Evolutionary conservation across 1,140 invertebrate genomes (phyloP).

Genomic region (Microplitis demolitor): DNA sequence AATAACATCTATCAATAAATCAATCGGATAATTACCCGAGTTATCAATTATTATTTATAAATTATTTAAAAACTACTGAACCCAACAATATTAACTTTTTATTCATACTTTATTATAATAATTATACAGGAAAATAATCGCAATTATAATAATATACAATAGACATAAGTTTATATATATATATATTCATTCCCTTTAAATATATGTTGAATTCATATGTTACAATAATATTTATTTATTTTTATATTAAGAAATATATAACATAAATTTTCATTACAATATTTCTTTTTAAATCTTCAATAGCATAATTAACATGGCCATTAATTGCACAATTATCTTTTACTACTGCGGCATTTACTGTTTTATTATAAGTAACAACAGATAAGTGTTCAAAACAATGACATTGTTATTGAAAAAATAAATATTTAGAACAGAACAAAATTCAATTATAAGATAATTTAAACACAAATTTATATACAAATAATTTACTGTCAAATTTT

Average conservation of each 20-base stretch:
- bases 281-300: too few species aligned
- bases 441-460: slow-evolving; percentile 16
- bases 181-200: slow-evolving; percentile 43
- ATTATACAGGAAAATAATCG: slow-evolving; percentile 32
- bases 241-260: slow-evolving; percentile 21
- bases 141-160: slow-evolving; percentile 47
- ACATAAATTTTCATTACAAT: background rate
- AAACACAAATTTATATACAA: slow-evolving; percentile 30
- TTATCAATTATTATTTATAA: too few species aligned
- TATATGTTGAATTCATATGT: slow-evolving; percentile 38
- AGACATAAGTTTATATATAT: slow-evolving; percentile 33
- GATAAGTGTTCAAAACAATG: slow-evolving; percentile 21
- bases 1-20: too few species aligned
- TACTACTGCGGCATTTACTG: too few species aligned
- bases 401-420: slow-evolving; percentile 23
- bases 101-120: slow-evolving; percentile 31
- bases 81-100: background rate
- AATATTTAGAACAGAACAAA: slow-evolving; percentile 27
- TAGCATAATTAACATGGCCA: too few species aligned
- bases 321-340: too few species aligned
- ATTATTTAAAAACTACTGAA: too few species aligned
- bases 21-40: too few species aligned
- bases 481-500: slow-evolving; percentile 26
- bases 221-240: slow-evolving; percentile 12
- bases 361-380: too few species aligned